phyloP scores from a whole-genome alignment of 1,140 invertebrate genomes.

The Anastrepha obliqua region DNA sequence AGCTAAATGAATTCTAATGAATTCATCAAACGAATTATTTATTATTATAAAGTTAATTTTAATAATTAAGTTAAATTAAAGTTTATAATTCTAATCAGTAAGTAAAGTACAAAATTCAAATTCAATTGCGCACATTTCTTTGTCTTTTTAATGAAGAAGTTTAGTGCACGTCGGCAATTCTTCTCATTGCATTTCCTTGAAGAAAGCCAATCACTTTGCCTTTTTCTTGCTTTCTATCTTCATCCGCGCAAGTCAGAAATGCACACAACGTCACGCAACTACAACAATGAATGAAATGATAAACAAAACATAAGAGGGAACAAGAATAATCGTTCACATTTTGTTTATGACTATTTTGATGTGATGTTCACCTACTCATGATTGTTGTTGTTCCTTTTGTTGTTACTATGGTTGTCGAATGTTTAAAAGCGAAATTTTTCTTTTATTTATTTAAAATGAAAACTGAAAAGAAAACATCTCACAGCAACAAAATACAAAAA shows the following conservation, averaged over 20 bases:
- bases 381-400: neutral
- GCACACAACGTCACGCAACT: neutral
- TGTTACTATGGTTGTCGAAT: neutral
- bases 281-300: neutral
- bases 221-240: no score
- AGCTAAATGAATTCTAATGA: no score
- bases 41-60: no score
- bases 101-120: no score
- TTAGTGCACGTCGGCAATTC: neutral
- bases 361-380: neutral
- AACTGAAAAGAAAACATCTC: neutral
- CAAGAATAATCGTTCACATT: neutral
- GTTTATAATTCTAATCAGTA: no score
- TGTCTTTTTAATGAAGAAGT: no score
- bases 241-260: neutral
- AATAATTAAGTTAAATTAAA: no score
- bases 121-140: no score
- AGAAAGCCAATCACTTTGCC: neutral
- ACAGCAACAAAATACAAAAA: constrained; percentile 6
- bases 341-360: constrained; percentile 26
- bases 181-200: neutral
- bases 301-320: neutral
- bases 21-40: no score
- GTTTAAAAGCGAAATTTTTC: constrained; percentile 3
- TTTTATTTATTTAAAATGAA: constrained; percentile 43